Evolutionary conservation across 2,113 vertebrate species (phyloP), one percentile per base, ranked within the genome.

Genomic region (Chionomys nivalis): DNA sequence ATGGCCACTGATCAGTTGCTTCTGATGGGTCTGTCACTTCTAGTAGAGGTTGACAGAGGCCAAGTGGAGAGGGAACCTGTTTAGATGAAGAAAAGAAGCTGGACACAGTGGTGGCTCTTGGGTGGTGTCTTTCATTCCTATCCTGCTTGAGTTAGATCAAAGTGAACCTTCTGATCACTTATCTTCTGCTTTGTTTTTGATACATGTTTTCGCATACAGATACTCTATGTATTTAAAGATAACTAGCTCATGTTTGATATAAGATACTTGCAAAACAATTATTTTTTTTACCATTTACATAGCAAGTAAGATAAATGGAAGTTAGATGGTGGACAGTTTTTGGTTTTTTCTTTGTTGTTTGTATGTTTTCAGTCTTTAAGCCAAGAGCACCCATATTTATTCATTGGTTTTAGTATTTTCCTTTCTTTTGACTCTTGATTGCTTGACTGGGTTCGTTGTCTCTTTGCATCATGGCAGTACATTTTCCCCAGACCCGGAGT

Each of bases 391-490:
- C 10, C 16, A 47, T 49, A 24, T 77, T 83, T 47, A 33, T 70
- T 42, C 31, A 4, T 83, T 65, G 3, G 2, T 81, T 61, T 82
- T 36, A 33, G 42, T 70, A 36, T 89, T 87, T 96, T 49, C 21
- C 19, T 21, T 75, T 92, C n/a, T 36, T 24, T 16, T 39, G 76
- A 58, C 44, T 68, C 28, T 44, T 16, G 21, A 82, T 52, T 3
- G 24, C 0, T 36, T 68, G 55, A 14, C n/a, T 63, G 10, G 26
- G 82, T 78, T 90, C 21, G 17, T 7, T 58, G 39, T 73, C 1
- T 0, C 26, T 49, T 33, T 19, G 4, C 55, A 4, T 68, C 4
- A 31, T 70, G 52, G 10, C 2, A 2, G 7, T 44, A 23, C 13
- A 3, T 90, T 76, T 94, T 31, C 70, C 44, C 66, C 44, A 9